These are phyloP conservation scores for Anomalospiza imberbis DNA, from an alignment of 2,797 vertebrate species.

Conservation along the genomic window DNA sequence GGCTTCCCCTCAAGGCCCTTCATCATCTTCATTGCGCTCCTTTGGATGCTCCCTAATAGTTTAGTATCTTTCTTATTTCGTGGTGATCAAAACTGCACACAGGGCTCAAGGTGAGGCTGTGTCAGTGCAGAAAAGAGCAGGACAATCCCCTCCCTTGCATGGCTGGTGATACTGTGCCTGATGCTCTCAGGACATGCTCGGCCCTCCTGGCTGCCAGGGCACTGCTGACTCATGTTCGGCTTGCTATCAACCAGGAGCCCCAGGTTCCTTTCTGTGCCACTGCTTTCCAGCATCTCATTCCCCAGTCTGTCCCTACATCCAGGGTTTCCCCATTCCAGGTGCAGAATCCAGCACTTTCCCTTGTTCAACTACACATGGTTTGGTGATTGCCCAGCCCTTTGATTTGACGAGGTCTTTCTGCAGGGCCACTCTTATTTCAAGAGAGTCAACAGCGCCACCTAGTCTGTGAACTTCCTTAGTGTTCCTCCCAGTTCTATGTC, in stretches of 20 bases:
- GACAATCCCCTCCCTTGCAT: neutral
- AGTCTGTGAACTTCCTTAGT: neutral
- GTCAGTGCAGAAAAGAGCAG: neutral
- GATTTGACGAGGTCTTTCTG: rapidly evolving
- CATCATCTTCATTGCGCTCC: neutral
- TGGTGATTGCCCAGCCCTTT: neutral
- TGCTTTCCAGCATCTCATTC: neutral
- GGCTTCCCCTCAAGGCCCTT: neutral
- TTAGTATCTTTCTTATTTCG: neutral
- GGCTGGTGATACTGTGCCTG: neutral
- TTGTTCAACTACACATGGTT: neutral
- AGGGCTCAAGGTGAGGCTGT: neutral
- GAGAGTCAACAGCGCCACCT: neutral
- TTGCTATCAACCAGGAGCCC: rapidly evolving
- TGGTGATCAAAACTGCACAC: neutral
- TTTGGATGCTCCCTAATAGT: neutral
- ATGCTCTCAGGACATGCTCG: neutral
- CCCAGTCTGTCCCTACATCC: neutral
- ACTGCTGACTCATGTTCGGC: neutral
- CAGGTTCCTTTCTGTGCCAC: neutral
- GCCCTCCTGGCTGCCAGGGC: neutral
- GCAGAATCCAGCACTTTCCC: too few species aligned
- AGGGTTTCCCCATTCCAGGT: neutral
- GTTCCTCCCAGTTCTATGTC: neutral
- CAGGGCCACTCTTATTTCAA: neutral